These are phyloP conservation scores for Mergus octosetaceus DNA, from an alignment of 2,797 vertebrate genomes.

Conservation along the genomic window DNA sequence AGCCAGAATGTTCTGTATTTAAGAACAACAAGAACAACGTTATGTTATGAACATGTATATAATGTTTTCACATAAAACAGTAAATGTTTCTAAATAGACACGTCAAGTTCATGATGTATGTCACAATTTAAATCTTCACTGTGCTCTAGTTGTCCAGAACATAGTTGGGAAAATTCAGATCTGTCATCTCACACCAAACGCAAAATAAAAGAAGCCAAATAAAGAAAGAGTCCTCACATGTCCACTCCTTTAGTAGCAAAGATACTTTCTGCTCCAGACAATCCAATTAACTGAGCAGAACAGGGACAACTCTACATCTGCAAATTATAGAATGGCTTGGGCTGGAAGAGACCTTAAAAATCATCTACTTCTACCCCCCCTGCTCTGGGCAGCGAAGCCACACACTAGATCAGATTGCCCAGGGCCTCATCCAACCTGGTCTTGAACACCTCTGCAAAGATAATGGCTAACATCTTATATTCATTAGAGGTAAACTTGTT, in stretches of 20 bases:
- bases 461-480: background rate
- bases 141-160: background rate
- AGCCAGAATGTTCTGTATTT: background rate
- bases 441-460: background rate
- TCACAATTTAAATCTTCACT: background rate
- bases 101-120: background rate
- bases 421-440: no score
- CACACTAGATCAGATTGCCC: no score
- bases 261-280: background rate
- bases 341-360: no score
- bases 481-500: background rate
- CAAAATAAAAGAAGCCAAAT: background rate
- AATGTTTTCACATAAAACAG: background rate
- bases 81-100: background rate
- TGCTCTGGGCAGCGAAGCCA: no score
- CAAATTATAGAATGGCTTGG: no score
- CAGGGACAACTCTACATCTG: no score
- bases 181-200: background rate
- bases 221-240: rapidly evolving
- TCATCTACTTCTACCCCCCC: no score
- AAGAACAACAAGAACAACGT: background rate
- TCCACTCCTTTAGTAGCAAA: background rate
- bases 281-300: background rate
- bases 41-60: background rate
- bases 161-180: background rate